Evolutionary conservation across 2,888 invertebrate genomes (phyloP), one percentile per base, ranked within the genome.

Genomic region (Halocaridina rubra): DNA sequence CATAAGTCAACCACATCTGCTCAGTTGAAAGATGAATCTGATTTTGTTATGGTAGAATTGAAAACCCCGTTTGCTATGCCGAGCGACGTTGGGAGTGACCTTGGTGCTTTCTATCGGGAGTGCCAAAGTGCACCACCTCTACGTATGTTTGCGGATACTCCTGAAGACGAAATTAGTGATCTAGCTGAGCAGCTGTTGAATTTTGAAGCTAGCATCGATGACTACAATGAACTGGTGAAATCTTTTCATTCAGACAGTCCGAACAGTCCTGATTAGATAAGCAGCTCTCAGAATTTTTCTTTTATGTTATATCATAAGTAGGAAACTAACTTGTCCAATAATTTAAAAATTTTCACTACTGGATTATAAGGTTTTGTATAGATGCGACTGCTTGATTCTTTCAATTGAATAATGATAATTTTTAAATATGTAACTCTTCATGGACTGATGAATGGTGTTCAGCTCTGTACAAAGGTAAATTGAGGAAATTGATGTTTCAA

Each of bases 81-180:
- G 85, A 89, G 89, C 64, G 94, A 93, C 89, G 93, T 94, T 0
- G 94, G 94, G 89, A 93, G 93, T 67, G 96, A 96, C 89, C 92
- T 96, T 87, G 95, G 95, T 0, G 93, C 93, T 88, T 96, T 96
- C 91, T 96, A 95, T 91, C 93, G 94, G 39, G 95, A 96, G 90
- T 96, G 95, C 91, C 93, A 95, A 90, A 93, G 93, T 89, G 95
- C 96, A 7, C 94, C 94, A 2, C 92, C 92, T 33, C 90, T 93
- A 29, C 91, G 92, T 84, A 92, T 92, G 61, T 93, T 93, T 88
- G 91, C 90, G 79, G 91, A 92, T 57, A 78, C 75, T 29, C 82
- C 82, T 0, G 82, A 84, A 46, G 82, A 84, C 27, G 72, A 84
- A 33, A 84, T 84, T 27, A 72, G 82, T 30, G 84, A 80, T 67